Evolutionary conservation across 2,797 vertebrate genomes (phyloP).

Genomic region (Lepus townsendii): DNA sequence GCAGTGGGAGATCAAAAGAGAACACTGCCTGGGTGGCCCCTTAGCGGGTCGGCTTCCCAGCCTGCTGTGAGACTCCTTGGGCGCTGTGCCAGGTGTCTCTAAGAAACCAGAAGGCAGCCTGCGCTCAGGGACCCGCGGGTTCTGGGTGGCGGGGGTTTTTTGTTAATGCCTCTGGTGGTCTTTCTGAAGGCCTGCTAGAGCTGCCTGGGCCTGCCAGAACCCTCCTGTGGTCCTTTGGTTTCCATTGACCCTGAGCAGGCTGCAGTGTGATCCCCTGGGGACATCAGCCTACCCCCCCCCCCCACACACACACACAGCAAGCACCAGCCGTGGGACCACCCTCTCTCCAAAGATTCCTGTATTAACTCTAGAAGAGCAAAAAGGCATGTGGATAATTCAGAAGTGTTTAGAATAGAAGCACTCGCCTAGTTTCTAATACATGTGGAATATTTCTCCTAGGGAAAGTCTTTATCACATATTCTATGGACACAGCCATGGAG

Average conservation of each 20-base stretch:
- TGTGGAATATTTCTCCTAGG: constrained; percentile 88
- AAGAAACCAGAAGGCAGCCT: constrained; percentile 35
- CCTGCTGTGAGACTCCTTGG: constrained; percentile 63
- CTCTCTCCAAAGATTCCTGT: not conserved
- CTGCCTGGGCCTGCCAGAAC: not conserved
- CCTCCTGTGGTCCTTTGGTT: not conserved
- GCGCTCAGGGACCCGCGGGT: not conserved
- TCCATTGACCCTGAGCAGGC: not conserved
- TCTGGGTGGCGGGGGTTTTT: constrained; percentile 1
- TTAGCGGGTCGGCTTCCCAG: constrained; percentile 52
- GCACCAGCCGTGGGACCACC: not conserved
- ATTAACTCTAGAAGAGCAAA: constrained; percentile 15
- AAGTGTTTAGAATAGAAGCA: not conserved
- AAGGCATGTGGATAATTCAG: not conserved
- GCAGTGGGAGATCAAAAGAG: constrained; percentile 65
- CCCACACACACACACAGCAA: not conserved
- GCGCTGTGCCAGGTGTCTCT: constrained; percentile 56
- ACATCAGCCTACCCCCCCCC: not conserved
- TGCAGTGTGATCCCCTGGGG: not conserved
- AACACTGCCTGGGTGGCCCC: constrained; percentile 35
- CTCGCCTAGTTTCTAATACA: constrained; percentile 50
- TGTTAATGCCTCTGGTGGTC: constrained; percentile 21
- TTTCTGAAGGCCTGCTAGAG: constrained; percentile 36
- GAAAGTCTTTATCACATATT: constrained; percentile 97
- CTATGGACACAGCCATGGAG: constrained; percentile 92